These are phyloP conservation scores for Conus canariensis DNA, from an alignment of 2,888 invertebrate species.

Conservation along the genomic window DNA sequence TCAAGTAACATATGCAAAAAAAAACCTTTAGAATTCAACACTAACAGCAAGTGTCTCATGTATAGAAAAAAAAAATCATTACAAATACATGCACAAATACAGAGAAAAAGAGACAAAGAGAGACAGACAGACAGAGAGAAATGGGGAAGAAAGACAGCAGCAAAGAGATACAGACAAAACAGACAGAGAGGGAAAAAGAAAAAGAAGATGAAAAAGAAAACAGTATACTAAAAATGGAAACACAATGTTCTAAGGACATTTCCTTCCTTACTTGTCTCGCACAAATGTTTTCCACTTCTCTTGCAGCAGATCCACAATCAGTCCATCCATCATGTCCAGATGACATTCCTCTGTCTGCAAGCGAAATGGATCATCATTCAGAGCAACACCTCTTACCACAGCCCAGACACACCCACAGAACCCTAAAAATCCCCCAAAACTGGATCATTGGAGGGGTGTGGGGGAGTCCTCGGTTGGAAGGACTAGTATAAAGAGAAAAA, in stretches of 20 bases:
- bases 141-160: too few species aligned
- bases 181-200: neutral
- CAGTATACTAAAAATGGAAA: neutral
- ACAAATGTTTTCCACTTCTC: conserved; percentile 99
- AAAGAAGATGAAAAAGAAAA: neutral
- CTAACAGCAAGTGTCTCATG: too few species aligned
- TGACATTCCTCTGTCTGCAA: conserved; percentile 94
- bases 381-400: neutral
- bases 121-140: neutral
- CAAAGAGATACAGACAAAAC: neutral
- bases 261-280: conserved; percentile 67
- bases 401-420: too few species aligned
- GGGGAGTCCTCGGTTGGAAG: too few species aligned
- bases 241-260: too few species aligned
- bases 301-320: conserved; percentile 93
- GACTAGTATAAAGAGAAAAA: too few species aligned
- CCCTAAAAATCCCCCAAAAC: neutral
- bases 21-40: too few species aligned
- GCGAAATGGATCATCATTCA: neutral
- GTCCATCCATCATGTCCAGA: conserved; percentile 95
- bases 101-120: neutral
- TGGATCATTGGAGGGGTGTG: too few species aligned
- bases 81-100: neutral
- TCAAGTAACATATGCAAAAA: too few species aligned
- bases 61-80: too few species aligned